Evolutionary conservation across 1,140 invertebrate species (phyloP), one percentile per base, ranked within the genome.

Genomic region (Lineus longissimus): DNA sequence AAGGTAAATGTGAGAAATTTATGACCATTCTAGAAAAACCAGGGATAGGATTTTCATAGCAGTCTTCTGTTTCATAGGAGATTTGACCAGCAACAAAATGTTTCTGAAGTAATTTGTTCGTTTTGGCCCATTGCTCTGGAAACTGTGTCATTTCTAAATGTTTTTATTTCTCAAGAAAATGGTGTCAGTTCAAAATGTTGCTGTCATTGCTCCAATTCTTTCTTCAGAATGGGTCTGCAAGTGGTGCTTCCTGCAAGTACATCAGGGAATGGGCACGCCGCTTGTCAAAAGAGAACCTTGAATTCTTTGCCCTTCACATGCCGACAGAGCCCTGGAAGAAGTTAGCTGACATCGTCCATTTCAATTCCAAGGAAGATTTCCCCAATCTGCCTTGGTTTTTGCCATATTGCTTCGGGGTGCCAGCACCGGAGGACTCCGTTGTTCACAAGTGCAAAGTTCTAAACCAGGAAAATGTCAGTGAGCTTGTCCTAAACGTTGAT

Each of bases 291-390:
- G 71, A 74, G 23, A 76, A 79, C 40, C 60, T 79, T 13, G 76
- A 78, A 61, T 77, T 74, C 51, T 77, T 70, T 56, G 70, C 75
- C 17, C 61, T 79, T 6, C 67, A 77, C 59, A 66, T 77, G 27
- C 76, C 76, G 9, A 76, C 70, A 61, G 72, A 76, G n/a, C 73
- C 74, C n/a, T 79, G 77, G 77, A 76, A 72, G 60, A 77, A 78
- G 64, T 36, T 79, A 40, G 75, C 77, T 15, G 76, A 79, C 60
- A 73, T 79, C 41, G 73, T 73, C 45, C 77, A 79, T 68, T 74
- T 79, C 54, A 66, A 76, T 60, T 74, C 77, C 22, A 54, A 68
- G 54, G 73, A 76, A 73, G 75, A 78, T 63, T 79, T 79, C 64
- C 68, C 71, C 9, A 57, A 56, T n/a, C 59, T 75, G 27, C 67